Base-by-base conservation (phyloP, 2,888 invertebrate genomes). In the Watsonalla cultraria region DNA sequence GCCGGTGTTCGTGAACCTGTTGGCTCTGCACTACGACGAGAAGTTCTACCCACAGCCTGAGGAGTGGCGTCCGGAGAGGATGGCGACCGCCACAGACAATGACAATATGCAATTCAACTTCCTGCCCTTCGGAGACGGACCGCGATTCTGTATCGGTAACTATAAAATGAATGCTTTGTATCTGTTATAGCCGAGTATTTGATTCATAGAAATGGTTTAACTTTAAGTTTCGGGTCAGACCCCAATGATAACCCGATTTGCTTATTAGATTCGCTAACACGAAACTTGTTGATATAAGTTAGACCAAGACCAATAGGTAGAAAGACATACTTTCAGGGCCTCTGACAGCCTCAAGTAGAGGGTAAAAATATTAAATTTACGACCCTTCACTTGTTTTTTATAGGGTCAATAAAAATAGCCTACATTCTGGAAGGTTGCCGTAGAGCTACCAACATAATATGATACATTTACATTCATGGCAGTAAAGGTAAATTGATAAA, bases 81-180 rank as follows among this genome's bases (percentile, higher is more conserved):
- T 82, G 62, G 53, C 54, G 5, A 57, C 65, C 13, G 56, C 73
- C 2, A 58, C 62, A 0, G 83, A 84, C 51, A 74, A 65, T 33
- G 83, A 85, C 50, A 85, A 84, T 37, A 58, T 73, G 7, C 71
- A 80, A 15, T 84, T 72, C 62, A 76, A 72, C 0, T 84, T 83
- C 51, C 46, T 86, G 15, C 84, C 87, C 0, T 86, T 87, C 52
- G 86, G 87, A 6, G 86, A 84, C 46, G 87, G 86, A 42, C 87
- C 86, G 0, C 75, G 82, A 7, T 84, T 82, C 53, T 78, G 77
- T 52, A 77, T 80, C 53, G 79, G 80, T 79, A 61, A 33, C 57
- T 52, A 24, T 7, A 37, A 14, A 47, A 46, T 15, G 34, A 46
- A 45, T 24, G 24, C 4, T 24, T 24, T 24, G 24, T 24, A 24